phyloP scores from a whole-genome alignment of 2,113 vertebrate genomes.

The Gymnogyps californianus region DNA sequence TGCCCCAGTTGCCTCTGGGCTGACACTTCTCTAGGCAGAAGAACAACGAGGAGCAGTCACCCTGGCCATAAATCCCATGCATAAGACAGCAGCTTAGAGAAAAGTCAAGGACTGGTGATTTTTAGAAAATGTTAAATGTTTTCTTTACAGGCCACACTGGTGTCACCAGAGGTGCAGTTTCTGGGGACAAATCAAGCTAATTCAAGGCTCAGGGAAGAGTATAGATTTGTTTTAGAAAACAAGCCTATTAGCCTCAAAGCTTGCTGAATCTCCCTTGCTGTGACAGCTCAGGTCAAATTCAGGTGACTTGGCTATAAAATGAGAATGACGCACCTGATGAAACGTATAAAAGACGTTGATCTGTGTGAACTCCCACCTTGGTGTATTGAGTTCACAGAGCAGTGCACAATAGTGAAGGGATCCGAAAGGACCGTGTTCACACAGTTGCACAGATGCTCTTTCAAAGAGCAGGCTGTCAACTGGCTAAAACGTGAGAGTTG shows the following conservation, averaged over 20 bases:
- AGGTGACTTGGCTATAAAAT: neutral
- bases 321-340: neutral
- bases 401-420: neutral
- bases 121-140: neutral
- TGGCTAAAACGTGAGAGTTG: neutral
- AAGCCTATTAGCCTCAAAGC: neutral
- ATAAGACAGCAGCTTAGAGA: neutral
- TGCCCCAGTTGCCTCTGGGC: neutral
- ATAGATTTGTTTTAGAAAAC: neutral
- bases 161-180: neutral
- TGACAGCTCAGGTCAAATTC: constrained; percentile 9
- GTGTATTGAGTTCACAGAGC: constrained; percentile 13
- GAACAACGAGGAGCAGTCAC: neutral
- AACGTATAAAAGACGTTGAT: neutral
- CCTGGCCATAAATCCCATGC: neutral
- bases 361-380: neutral
- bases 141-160: neutral
- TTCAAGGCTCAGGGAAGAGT: neutral
- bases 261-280: neutral
- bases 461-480: constrained; percentile 19
- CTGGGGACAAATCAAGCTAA: neutral
- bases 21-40: neutral
- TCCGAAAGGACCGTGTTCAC: neutral
- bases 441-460: neutral
- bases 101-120: neutral